These are phyloP conservation scores for Etheostoma spectabile DNA, from an alignment of 2,113 vertebrate genomes.

Conservation along the genomic window DNA sequence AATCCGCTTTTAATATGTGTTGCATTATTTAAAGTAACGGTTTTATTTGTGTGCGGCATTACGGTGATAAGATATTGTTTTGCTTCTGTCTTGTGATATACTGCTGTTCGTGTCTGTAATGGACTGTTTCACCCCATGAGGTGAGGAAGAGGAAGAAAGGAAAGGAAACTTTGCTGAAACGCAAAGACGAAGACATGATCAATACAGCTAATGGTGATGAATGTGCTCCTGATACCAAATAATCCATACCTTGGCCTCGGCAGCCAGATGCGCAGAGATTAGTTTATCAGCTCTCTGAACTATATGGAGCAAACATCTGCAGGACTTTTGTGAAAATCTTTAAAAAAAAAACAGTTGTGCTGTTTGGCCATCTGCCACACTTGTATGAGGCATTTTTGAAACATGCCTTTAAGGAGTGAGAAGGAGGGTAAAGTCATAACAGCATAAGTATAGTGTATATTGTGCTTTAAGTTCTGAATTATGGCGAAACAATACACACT, in stretches of 20 bases:
- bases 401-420: conserved; percentile 32
- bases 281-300: conserved; percentile 53
- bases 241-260: conserved; percentile 34
- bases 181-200: conserved; percentile 48
- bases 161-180: conserved; percentile 11
- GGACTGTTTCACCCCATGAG: conserved; percentile 4
- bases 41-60: neutral
- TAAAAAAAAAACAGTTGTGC: conserved; percentile 20
- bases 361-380: conserved; percentile 30
- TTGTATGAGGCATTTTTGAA: conserved; percentile 14
- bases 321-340: conserved; percentile 26
- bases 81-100: neutral
- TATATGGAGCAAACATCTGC: conserved; percentile 41
- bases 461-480: conserved; percentile 24
- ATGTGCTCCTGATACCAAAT: conserved; percentile 56
- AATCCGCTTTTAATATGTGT: neutral
- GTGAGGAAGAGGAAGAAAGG: neutral
- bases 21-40: neutral
- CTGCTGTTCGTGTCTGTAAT: neutral
- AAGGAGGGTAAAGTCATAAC: conserved; percentile 22
- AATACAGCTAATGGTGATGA: conserved; percentile 67
- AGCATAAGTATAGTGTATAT: conserved; percentile 12
- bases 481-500: conserved; percentile 23
- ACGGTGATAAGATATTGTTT: neutral
- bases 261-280: conserved; percentile 13